Evolutionary conservation across 2,888 invertebrate species (phyloP).

Genomic region (Andrena trimmerana): DNA sequence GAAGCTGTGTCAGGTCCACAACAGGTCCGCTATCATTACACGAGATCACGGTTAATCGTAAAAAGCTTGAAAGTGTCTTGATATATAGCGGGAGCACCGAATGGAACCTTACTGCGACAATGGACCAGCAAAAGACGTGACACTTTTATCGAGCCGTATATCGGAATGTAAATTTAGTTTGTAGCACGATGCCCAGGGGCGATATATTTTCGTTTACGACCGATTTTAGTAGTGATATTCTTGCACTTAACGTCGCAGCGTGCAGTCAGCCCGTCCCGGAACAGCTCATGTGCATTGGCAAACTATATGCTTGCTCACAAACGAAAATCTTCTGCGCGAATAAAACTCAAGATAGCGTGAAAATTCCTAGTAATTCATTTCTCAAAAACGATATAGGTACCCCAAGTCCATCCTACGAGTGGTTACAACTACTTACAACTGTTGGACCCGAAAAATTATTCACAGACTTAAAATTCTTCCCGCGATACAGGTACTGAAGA

Average conservation of each 20-base stretch:
- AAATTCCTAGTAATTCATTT: too few relatives aligned
- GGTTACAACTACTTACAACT: neutral
- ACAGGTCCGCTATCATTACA: conserved; percentile 38
- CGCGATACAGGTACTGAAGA: neutral
- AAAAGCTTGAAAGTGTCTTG: conserved; percentile 43
- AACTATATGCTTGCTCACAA: neutral
- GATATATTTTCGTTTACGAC: conserved; percentile 80
- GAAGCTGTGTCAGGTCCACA: neutral
- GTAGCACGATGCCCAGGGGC: conserved; percentile 69
- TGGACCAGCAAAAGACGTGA: conserved; percentile 75
- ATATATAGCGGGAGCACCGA: conserved; percentile 42
- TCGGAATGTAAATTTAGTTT: conserved; percentile 83
- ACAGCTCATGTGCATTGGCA: conserved; percentile 32
- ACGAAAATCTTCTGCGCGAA: neutral
- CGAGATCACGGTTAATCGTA: conserved; percentile 53
- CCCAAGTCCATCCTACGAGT: neutral
- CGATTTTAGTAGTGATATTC: conserved; percentile 83
- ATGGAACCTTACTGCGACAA: conserved; percentile 35
- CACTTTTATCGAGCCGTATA: conserved; percentile 82
- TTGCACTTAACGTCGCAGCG: conserved; percentile 75
- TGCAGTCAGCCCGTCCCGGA: conserved; percentile 56
- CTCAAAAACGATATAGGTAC: neutral
- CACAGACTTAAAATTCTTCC: neutral
- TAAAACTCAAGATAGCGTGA: neutral
- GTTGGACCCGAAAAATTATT: neutral